Conservation (phyloP, 2,113 vertebrate genomes). For the Triplophysa dalaica region DNA sequence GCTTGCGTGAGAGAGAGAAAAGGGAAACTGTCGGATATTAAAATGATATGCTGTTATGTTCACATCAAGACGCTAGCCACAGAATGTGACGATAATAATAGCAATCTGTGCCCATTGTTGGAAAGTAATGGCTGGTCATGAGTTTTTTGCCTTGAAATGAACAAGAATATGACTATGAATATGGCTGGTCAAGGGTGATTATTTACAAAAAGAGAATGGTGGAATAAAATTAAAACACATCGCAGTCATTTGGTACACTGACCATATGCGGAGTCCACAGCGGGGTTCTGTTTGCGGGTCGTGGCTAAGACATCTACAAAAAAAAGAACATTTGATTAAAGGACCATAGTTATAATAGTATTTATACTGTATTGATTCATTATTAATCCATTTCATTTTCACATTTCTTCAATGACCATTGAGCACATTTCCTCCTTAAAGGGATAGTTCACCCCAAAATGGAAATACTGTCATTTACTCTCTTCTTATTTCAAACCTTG, state of each 20-base stretch:
- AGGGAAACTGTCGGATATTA: constrained; percentile 21
- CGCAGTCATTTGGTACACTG: constrained; percentile 58
- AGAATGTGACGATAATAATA: not conserved
- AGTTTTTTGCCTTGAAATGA: constrained; percentile 10
- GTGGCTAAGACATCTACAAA: constrained; percentile 75
- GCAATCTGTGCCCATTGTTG: constrained; percentile 25
- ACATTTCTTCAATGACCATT: too few relatives aligned
- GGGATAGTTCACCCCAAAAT: too few relatives aligned
- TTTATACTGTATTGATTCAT: too few relatives aligned
- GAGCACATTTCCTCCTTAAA: too few relatives aligned
- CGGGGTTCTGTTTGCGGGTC: constrained; percentile 74
- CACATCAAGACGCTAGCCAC: not conserved
- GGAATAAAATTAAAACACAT: not conserved
- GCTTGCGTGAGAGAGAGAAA: constrained; percentile 6
- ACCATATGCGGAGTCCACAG: constrained; percentile 77
- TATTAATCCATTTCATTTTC: too few relatives aligned
- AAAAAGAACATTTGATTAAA: constrained; percentile 16
- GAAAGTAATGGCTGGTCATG: constrained; percentile 14
- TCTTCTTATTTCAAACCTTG: too few relatives aligned
- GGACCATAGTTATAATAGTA: not conserved
- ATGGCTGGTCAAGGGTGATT: not conserved
- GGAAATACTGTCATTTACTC: too few relatives aligned
- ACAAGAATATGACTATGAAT: constrained; percentile 6
- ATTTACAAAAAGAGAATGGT: constrained; percentile 2
- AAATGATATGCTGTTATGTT: constrained; percentile 19